These are phyloP conservation scores for Halocynthia roretzi DNA, from an alignment of 23 tunicate species.

Conservation along the genomic window DNA sequence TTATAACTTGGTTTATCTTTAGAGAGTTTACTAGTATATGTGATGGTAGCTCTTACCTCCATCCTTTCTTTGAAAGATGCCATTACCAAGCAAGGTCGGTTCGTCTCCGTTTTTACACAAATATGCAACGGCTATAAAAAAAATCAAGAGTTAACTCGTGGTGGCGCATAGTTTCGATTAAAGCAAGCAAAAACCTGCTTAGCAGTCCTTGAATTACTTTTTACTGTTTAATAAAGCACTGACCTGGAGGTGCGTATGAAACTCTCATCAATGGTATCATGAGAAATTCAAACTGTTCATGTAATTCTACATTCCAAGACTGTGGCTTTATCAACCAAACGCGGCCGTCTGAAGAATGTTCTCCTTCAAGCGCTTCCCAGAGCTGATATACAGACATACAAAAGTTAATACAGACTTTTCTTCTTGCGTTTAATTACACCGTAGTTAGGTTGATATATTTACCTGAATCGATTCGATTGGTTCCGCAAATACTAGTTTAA, in stretches of 20 bases:
- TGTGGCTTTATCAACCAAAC: constrained; percentile 65
- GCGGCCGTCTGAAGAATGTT: constrained; percentile 58
- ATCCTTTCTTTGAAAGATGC: constrained; percentile 43
- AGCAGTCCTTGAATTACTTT: not conserved
- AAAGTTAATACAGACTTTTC: not conserved
- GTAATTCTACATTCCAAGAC: constrained; percentile 57
- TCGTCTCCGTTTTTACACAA: constrained; percentile 47
- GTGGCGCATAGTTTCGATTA: not conserved
- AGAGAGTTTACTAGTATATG: not conserved
- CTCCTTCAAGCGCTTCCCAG: constrained; percentile 56
- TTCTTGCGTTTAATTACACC: not conserved
- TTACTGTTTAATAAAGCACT: not conserved
- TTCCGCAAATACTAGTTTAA: constrained; percentile 74
- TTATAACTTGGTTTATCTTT: not conserved
- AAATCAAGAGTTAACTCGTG: not conserved
- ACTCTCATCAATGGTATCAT: constrained; percentile 65
- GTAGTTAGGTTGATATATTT: not conserved
- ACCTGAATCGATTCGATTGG: constrained; percentile 47
- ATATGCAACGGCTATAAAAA: constrained; percentile 47
- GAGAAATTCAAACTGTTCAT: constrained; percentile 67
- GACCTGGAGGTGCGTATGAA: constrained; percentile 51
- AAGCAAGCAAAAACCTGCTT: not conserved
- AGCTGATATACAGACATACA: not conserved
- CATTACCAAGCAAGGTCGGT: constrained; percentile 55
- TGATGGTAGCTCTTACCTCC: constrained; percentile 14